phyloP scores from a whole-genome alignment of 2,888 invertebrate genomes.

The Marronus borbonicus region DNA sequence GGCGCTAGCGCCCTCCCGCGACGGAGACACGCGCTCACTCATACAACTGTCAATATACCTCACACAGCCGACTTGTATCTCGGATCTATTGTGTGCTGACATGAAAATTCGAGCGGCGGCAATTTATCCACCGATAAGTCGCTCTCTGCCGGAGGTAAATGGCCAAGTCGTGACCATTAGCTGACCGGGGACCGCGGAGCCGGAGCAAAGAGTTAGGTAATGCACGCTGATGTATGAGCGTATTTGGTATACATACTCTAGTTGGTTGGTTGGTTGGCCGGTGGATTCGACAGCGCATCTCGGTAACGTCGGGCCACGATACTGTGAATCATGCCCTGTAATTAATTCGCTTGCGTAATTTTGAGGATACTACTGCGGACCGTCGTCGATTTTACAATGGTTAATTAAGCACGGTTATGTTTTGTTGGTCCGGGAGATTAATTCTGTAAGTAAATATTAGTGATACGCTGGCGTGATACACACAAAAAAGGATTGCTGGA shows the following conservation, averaged over 20 bases:
- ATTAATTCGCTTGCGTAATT: constrained; percentile 58
- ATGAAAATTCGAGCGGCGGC: constrained; percentile 74
- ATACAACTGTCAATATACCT: constrained; percentile 69
- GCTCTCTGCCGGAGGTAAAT: constrained; percentile 76
- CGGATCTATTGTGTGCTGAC: constrained; percentile 70
- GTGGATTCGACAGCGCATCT: constrained; percentile 11
- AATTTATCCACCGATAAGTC: constrained; percentile 74
- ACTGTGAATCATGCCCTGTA: constrained; percentile 57
- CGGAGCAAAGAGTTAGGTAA: constrained; percentile 61
- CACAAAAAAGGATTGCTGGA: too few species aligned
- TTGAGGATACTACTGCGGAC: not conserved
- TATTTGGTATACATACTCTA: constrained; percentile 26
- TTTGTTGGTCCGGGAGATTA: too few species aligned
- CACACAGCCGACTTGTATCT: constrained; percentile 68
- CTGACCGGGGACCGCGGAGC: constrained; percentile 62
- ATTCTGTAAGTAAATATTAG: too few species aligned
- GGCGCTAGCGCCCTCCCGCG: constrained; percentile 50
- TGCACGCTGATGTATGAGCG: constrained; percentile 61
- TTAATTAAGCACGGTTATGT: not conserved
- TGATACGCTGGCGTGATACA: too few species aligned
- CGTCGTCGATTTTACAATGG: not conserved
- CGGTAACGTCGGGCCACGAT: constrained; percentile 45
- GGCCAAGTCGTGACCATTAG: constrained; percentile 77
- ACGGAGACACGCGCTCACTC: constrained; percentile 63
- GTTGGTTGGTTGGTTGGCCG: not conserved